Evolutionary conservation across 2,888 invertebrate species (phyloP).

Genomic region (Hirtodrosophila confusa): DNA sequence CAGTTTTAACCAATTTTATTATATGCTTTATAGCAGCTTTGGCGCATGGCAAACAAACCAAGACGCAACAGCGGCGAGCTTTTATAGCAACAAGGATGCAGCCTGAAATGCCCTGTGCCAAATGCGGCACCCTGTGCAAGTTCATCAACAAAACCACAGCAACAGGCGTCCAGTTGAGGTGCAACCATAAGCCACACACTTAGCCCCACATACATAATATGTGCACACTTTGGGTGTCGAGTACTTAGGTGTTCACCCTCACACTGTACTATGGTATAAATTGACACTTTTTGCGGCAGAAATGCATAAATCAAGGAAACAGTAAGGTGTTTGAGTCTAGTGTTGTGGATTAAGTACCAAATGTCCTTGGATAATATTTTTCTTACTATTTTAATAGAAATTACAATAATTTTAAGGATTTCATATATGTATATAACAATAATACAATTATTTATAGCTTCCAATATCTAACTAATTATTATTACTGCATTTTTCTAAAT

Average conservation of each 20-base stretch:
- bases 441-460: too few species aligned
- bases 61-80: slow-evolving; percentile 49
- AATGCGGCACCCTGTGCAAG: slow-evolving; percentile 30
- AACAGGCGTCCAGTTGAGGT: slow-evolving; percentile 41
- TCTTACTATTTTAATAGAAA: too few species aligned
- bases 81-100: slow-evolving; percentile 54
- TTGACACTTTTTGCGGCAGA: too few species aligned
- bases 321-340: too few species aligned
- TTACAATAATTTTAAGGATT: too few species aligned
- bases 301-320: too few species aligned
- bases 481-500: too few species aligned
- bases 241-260: slow-evolving; percentile 10
- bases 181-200: neutral
- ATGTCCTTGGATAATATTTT: too few species aligned
- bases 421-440: too few species aligned
- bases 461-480: too few species aligned
- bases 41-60: slow-evolving; percentile 53
- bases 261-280: neutral
- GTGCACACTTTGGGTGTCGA: too few species aligned
- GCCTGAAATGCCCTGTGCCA: slow-evolving; percentile 28
- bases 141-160: slow-evolving; percentile 43
- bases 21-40: slow-evolving; percentile 55
- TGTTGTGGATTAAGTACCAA: too few species aligned
- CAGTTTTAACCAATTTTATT: slow-evolving; percentile 4
- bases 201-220: neutral